These are phyloP conservation scores for Ypsolopha sequella DNA, from an alignment of 2,888 invertebrate species.

Conservation along the genomic window DNA sequence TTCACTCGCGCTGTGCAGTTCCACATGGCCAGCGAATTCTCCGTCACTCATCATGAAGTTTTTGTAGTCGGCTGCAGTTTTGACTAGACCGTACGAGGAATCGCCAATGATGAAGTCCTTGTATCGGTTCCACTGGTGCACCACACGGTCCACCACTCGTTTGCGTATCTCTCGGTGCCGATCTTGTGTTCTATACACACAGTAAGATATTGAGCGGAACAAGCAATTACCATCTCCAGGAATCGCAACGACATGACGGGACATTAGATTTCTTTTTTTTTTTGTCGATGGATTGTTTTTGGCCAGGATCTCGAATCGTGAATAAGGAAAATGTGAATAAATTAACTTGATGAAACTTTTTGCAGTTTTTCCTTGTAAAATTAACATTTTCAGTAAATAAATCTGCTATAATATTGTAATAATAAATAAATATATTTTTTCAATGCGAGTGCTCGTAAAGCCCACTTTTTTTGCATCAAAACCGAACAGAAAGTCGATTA, in stretches of 20 bases:
- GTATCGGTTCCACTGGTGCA: conserved; percentile 43
- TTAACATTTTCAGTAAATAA: no score
- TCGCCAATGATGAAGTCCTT: conserved; percentile 57
- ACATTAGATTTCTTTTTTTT: conserved; percentile 19
- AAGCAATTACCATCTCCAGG: conserved; percentile 55
- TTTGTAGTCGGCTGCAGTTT: conserved; percentile 29
- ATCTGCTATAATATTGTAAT: no score
- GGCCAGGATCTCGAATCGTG: conserved; percentile 6
- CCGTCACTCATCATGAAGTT: conserved; percentile 47
- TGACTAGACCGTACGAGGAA: conserved; percentile 39
- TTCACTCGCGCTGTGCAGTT: conserved; percentile 47
- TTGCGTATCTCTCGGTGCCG: conserved; percentile 44
- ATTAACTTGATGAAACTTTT: no score
- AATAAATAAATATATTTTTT: no score
- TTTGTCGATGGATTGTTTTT: neutral
- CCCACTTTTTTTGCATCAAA: no score
- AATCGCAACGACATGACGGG: conserved; percentile 38
- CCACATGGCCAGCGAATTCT: conserved; percentile 55
- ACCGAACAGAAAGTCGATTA: no score
- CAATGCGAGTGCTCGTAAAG: no score
- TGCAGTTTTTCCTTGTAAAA: no score
- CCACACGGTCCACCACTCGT: conserved; percentile 41
- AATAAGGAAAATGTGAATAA: no score
- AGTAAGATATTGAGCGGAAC: conserved; percentile 48
- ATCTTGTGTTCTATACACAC: conserved; percentile 47